phyloP scores from a whole-genome alignment of 2,113 vertebrate species.

The Progne subis region DNA sequence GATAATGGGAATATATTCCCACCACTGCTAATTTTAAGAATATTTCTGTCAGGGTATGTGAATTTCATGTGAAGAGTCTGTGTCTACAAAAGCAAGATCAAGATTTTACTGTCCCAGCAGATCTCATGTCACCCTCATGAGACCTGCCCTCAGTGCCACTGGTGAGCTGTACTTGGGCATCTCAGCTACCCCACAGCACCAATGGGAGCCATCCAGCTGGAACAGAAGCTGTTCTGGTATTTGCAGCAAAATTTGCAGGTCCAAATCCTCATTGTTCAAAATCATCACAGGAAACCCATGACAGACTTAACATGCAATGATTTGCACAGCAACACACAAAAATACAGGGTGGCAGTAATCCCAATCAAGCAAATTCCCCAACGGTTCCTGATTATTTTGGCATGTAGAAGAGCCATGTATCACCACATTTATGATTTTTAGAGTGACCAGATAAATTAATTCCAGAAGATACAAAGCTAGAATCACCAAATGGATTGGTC shows the following conservation, averaged over 20 bases:
- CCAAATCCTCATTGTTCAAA: neutral
- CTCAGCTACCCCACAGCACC: neutral
- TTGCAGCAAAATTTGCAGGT: neutral
- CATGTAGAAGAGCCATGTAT: neutral
- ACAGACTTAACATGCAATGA: neutral
- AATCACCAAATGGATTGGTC: neutral
- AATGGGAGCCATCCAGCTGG: neutral
- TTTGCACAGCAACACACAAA: neutral
- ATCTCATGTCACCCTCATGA: accelerated
- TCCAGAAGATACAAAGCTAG: neutral
- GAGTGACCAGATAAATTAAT: neutral
- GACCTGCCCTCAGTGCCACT: neutral
- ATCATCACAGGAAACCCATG: neutral
- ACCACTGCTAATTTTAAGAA: neutral
- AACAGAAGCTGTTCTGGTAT: neutral
- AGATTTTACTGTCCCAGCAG: neutral
- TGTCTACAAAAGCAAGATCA: neutral
- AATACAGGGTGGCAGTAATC: neutral
- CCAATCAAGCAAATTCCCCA: neutral
- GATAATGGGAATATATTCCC: neutral
- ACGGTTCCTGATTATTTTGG: neutral
- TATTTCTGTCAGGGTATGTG: neutral
- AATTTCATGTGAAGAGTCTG: neutral
- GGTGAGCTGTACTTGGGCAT: neutral
- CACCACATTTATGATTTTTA: neutral